Percentiles rank a stretch among this genome's conserved stretches.
Conservation (phyloP, 2,113 vertebrate genomes). For the Numenius arquata region DNA sequence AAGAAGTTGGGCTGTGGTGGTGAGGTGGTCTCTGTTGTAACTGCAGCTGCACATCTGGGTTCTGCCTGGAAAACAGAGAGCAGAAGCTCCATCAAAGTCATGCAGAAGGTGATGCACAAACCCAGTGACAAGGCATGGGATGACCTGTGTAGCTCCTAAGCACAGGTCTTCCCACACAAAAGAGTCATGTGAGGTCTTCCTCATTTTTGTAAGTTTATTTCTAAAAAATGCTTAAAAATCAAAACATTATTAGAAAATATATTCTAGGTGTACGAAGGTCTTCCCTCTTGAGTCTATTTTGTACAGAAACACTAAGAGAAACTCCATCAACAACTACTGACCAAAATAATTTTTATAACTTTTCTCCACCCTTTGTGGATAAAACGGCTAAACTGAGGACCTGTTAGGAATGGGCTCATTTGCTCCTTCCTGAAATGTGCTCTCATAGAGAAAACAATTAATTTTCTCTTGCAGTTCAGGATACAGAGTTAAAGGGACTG, state of each 20-base stretch:
- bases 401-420: not conserved
- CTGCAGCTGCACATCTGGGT: conserved; percentile 82
- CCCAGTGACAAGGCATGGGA: not conserved
- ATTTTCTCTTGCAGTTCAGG: not conserved
- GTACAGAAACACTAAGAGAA: not conserved
- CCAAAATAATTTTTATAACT: not conserved
- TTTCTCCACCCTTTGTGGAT: not conserved
- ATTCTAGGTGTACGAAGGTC: fast-evolving
- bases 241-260: not conserved
- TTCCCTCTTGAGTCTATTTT: not conserved
- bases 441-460: not conserved
- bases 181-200: not conserved
- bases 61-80: conserved; percentile 80
- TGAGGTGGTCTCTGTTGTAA: conserved; percentile 81
- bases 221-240: not conserved
- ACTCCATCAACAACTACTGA: not conserved
- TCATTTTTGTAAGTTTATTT: not conserved
- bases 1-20: conserved; percentile 96
- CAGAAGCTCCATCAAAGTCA: not conserved
- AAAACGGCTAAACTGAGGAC: not conserved
- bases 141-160: not conserved
- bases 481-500: not conserved
- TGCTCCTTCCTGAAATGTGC: not conserved
- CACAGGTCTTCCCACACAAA: not conserved
- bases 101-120: not conserved